phyloP scores from a whole-genome alignment of 2,113 vertebrate species.

The Gymnobelideus leadbeateri region DNA sequence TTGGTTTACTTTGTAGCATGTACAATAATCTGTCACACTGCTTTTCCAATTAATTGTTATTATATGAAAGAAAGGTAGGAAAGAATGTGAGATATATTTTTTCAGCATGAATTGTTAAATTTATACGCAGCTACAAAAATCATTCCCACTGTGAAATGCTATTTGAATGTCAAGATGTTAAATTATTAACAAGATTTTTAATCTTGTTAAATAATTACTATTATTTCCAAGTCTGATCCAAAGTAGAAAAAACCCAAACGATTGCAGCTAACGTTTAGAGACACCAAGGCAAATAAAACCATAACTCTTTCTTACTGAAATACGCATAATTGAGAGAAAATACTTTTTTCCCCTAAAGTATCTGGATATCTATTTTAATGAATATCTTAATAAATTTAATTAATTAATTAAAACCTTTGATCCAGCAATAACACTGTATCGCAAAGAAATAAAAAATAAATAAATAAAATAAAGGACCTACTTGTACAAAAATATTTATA shows the following conservation, averaged over 20 bases:
- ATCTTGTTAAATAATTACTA: slow-evolving; percentile 27
- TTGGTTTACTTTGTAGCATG: slow-evolving; percentile 75
- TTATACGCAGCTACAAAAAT: slow-evolving; percentile 21
- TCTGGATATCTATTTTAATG: slow-evolving; percentile 54
- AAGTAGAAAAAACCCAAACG: slow-evolving; percentile 26
- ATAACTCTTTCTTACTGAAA: not conserved
- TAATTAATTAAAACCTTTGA: not conserved
- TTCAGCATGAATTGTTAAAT: slow-evolving; percentile 27
- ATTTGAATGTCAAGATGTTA: slow-evolving; percentile 44
- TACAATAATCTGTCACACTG: slow-evolving; percentile 76
- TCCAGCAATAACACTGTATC: slow-evolving; percentile 45
- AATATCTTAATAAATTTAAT: not conserved
- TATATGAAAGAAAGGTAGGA: slow-evolving; percentile 79
- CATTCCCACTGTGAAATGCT: slow-evolving; percentile 29
- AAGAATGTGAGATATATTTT: not conserved
- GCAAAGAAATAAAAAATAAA: not conserved
- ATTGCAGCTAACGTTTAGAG: slow-evolving; percentile 25
- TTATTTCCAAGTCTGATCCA: slow-evolving; percentile 47
- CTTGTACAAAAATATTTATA: not conserved
- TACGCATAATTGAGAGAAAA: slow-evolving; percentile 53
- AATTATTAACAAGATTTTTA: slow-evolving; percentile 27
- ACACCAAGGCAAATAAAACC: slow-evolving; percentile 41
- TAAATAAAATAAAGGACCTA: too few species aligned
- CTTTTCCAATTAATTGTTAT: slow-evolving; percentile 78
- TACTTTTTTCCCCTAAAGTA: slow-evolving; percentile 38